Evolutionary conservation across 2,113 vertebrate species (phyloP), one percentile per base, ranked within the genome.

Genomic region (Cavia porcellus): DNA sequence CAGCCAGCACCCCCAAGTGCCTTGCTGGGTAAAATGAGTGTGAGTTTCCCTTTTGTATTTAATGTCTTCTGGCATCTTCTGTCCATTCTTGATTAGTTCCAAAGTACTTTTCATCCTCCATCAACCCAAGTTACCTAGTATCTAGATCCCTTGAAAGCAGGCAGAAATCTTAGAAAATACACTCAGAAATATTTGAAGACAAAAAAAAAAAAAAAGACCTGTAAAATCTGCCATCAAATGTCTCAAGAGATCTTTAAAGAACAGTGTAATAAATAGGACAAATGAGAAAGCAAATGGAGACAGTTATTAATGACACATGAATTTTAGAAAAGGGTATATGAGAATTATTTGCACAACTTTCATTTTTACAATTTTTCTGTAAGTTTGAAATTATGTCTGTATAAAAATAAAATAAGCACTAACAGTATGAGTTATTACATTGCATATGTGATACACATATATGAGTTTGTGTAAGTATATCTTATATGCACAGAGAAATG

Each of bases 41-140:
- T 4, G 68, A 50, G 4, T 35, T 57, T 86, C 74, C 13, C 38
- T 66, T 92, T 89, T 22, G 35, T 52, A 70, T 68, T 82, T 35
- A 35, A 59, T 42, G n/a, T 47, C 45, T 95, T 94, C 57, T 62
- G 14, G 17, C 5, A 35, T 80, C 14, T 75, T 75, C 50, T 19
- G 50, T 86, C 42, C 20, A 95, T 32, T 95, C n/a, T 38, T 86
- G 64, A 38, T 77, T 81, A 74, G 24, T 86, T 75, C 94, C 68
- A 32, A 92, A 82, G 12, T 82, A 59, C 25, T 45, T 75, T 89
- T 50, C 19, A 32, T 70, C 45, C 7, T 25, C 15, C 59, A 59
- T 17, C 52, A 55, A 64, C 93, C 28, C 62, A 75, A 66, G 38
- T 52, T 70, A 74, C 35, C 20, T 81, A 57, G 52, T 11, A 59